Evolutionary conservation across 2,113 vertebrate genomes (phyloP).

Genomic region (Grantiella picta): DNA sequence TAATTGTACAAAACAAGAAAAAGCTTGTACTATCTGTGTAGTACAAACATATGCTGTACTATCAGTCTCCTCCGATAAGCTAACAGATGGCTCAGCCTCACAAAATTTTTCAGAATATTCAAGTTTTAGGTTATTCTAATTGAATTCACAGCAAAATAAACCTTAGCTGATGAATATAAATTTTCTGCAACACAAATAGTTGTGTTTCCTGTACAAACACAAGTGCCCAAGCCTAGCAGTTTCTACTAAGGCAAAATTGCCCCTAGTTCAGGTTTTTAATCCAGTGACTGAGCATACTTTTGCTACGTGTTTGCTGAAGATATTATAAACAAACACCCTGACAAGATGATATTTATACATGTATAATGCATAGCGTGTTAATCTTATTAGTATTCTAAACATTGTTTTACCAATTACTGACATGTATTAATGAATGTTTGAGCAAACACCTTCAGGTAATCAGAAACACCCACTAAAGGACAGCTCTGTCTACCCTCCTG

Average conservation of each 20-base stretch:
- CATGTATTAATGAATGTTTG: constrained; percentile 9
- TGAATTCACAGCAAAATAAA: neutral
- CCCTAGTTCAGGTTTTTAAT: neutral
- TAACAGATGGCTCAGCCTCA: neutral
- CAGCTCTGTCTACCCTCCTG: neutral
- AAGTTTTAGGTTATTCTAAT: neutral
- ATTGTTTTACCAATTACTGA: constrained; percentile 9
- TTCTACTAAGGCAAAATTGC: neutral
- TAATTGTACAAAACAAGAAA: constrained; percentile 56
- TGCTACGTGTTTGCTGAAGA: neutral
- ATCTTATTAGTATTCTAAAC: constrained; percentile 16
- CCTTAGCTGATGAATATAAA: neutral
- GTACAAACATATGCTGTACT: neutral
- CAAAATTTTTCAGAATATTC: neutral
- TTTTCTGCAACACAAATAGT: neutral
- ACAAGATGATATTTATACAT: constrained; percentile 8
- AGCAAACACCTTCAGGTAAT: constrained; percentile 28
- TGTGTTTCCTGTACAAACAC: neutral
- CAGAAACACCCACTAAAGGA: constrained; percentile 8
- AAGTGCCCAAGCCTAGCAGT: neutral
- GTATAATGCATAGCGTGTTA: neutral
- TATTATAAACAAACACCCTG: neutral
- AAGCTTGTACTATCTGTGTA: neutral
- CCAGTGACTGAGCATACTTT: neutral
- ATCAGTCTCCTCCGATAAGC: neutral